Conservation (phyloP, 2,113 vertebrate species). For the Centropus unirufus region DNA sequence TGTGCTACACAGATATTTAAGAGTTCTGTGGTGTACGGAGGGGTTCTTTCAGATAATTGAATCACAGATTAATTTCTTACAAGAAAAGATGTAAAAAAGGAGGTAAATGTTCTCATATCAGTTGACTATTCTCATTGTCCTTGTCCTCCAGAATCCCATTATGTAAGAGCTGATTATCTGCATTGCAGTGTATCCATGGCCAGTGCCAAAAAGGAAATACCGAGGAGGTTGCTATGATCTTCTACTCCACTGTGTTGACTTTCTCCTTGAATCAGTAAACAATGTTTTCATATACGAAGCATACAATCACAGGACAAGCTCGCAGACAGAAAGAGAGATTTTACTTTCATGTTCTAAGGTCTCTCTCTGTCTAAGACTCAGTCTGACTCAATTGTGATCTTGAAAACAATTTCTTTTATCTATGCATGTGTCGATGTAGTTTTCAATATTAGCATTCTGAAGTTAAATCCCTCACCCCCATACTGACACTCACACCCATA, state of each 20-base stretch:
- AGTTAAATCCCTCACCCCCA: neutral
- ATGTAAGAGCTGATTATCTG: slow-evolving; percentile 51
- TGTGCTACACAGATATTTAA: neutral
- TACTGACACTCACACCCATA: neutral
- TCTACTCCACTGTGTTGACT: neutral
- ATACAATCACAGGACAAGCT: neutral
- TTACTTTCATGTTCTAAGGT: neutral
- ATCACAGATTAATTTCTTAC: neutral
- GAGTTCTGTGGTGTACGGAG: neutral
- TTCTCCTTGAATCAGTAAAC: slow-evolving; percentile 42
- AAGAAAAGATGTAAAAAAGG: neutral
- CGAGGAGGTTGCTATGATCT: slow-evolving; percentile 1
- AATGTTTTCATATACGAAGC: neutral
- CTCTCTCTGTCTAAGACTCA: neutral
- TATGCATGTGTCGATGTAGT: neutral
- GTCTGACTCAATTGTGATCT: neutral
- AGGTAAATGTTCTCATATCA: neutral
- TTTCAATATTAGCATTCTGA: neutral
- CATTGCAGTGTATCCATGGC: slow-evolving; percentile 49
- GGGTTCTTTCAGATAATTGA: neutral
- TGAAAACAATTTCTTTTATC: neutral
- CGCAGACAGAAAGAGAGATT: neutral
- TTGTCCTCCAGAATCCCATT: slow-evolving; percentile 48
- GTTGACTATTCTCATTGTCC: slow-evolving; percentile 9
- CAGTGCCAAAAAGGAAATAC: slow-evolving; percentile 40